Conservation (phyloP, 92 coral and sea anemone genomes). For the Parazoanthus atlanticus region DNA sequence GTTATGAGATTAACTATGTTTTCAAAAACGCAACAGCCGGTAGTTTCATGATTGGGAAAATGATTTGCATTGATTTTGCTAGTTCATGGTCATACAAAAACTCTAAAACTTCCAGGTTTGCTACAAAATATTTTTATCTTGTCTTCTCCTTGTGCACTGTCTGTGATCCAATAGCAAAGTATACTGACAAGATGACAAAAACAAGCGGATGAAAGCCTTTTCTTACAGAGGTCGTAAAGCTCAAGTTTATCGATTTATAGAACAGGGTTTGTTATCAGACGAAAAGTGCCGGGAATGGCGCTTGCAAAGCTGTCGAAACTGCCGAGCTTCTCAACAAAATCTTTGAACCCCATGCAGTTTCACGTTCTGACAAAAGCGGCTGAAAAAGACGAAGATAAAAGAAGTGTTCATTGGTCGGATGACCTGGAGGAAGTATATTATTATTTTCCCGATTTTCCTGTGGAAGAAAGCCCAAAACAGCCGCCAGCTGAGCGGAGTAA, state of each 20-base stretch:
- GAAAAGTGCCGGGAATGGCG: not conserved
- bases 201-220: not conserved
- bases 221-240: not conserved
- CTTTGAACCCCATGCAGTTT: not conserved
- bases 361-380: not conserved
- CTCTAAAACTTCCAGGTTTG: not conserved
- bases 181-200: not conserved
- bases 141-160: not conserved
- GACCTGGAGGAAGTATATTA: slow-evolving; percentile 2
- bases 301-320: slow-evolving; percentile 2
- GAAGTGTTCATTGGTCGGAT: slow-evolving; percentile 4
- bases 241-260: not conserved
- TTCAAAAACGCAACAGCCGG: not conserved
- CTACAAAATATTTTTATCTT: not conserved
- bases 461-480: not conserved
- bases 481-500: not conserved
- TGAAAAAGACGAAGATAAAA: not conserved
- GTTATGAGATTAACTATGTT: not conserved
- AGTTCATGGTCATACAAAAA: not conserved
- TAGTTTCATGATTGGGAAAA: not conserved
- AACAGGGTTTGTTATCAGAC: not conserved
- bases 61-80: not conserved
- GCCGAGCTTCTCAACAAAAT: slow-evolving; percentile 13
- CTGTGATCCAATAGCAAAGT: not conserved
- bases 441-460: slow-evolving; percentile 4